Percentiles rank a stretch among this genome's conserved stretches.
Conservation (phyloP, 2,797 vertebrate species). For the Labroides dimidiatus region DNA sequence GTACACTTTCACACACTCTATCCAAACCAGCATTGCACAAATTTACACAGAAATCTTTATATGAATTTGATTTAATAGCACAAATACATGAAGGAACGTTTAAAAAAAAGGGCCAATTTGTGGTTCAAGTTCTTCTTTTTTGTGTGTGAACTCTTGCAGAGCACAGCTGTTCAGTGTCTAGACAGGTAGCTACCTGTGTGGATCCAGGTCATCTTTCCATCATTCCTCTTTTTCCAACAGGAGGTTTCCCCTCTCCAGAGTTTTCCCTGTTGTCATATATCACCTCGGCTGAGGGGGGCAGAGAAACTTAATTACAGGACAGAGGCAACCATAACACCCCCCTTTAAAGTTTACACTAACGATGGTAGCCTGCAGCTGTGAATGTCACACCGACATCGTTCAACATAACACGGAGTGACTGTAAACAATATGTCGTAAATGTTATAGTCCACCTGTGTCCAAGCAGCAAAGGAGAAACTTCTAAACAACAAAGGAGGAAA, state of each 20-base stretch:
- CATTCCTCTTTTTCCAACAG: constrained; percentile 51
- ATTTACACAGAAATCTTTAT: constrained; percentile 16
- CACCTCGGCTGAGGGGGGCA: constrained; percentile 57
- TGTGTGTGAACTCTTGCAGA: constrained; percentile 5
- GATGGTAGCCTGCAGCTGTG: constrained; percentile 35
- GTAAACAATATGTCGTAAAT: constrained; percentile 34
- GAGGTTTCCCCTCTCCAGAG: constrained; percentile 52
- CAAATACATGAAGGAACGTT: neutral
- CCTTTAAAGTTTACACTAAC: constrained; percentile 43
- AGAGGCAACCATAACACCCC: constrained; percentile 42
- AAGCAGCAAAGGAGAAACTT: neutral
- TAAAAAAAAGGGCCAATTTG: no score
- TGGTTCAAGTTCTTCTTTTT: constrained; percentile 15
- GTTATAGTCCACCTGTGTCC: constrained; percentile 28
- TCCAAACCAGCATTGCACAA: neutral
- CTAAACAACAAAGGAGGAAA: constrained; percentile 9
- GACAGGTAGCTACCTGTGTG: constrained; percentile 53
- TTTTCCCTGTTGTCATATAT: constrained; percentile 55
- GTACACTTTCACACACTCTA: neutral
- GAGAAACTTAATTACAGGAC: constrained; percentile 73
- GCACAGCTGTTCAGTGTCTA: constrained; percentile 66
- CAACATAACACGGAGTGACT: constrained; percentile 35
- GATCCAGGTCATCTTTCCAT: constrained; percentile 48
- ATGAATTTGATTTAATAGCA: constrained; percentile 7
- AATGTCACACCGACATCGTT: constrained; percentile 50